Evolutionary conservation across 2,888 invertebrate species (phyloP), one percentile per base, ranked within the genome.

Genomic region (Caenorhabditis angaria): DNA sequence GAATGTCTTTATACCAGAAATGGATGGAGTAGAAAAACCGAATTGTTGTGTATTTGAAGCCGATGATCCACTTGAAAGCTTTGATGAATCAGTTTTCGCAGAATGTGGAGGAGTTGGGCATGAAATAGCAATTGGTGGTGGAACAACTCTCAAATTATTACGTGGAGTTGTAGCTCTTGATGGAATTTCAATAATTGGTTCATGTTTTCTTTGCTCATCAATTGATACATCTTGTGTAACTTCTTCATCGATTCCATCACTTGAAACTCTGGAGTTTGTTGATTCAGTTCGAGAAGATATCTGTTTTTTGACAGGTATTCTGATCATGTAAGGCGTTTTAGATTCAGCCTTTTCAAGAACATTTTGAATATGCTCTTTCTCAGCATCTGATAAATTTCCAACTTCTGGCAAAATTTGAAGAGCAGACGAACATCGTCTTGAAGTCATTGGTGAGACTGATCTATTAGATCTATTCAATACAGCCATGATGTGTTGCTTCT

Each of bases 351-450:
- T 83, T 32, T 77, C 79, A 47, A 85, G 48, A 3, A 85, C 82
- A 41, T 54, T 76, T 41, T 82, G 81, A 54, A 85, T 85, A 62
- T 85, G 85, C 51, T 78, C 77, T n/a, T 78, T 70, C 57, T 85
- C 85, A 1, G 65, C 63, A 20, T 83, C 82, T 20, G 80, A 76
- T 10, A 85, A 66, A 20, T 76, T 65, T 12, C 75, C 80, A 41
- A 84, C 65, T 62, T 82, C 84, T 12, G 82, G 80, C 2, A 83
- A 62, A 47, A 74, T 71, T 61, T 79, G 78, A 29, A 82, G 70
- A 24, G 82, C 80, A 6, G 83, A 83, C 2, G 84, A 85, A 28
- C 80, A 72, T 65, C 85, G 81, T 70, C 85, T 67, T 0, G 85
- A 85, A 8, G 72, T 60, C 61, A 72, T 63, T 27, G 83, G 82